These are phyloP conservation scores for Anodontia alba DNA, from an alignment of 2,888 invertebrate genomes.

Conservation along the genomic window DNA sequence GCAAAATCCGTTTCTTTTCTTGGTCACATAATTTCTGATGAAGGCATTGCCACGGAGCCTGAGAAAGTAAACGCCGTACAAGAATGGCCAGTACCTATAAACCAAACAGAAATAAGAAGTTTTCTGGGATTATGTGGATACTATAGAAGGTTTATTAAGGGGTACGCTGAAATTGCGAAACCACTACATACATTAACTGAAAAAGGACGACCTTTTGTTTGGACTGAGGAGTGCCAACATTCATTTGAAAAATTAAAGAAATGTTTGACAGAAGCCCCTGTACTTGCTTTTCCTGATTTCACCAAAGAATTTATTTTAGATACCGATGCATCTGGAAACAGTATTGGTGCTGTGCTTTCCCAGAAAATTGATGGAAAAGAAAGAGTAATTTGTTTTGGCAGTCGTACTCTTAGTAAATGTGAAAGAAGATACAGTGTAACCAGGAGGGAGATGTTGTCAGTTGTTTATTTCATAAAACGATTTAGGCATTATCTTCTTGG, in stretches of 20 bases:
- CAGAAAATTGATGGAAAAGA: too few species aligned
- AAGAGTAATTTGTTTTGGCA: too few species aligned
- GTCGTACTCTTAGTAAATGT: too few species aligned
- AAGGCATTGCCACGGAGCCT: constrained; percentile 35
- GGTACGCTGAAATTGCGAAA: too few species aligned
- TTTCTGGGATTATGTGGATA: constrained; percentile 38
- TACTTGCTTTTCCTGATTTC: constrained; percentile 27
- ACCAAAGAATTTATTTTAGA: too few species aligned
- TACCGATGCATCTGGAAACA: too few species aligned
- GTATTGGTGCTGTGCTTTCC: too few species aligned
- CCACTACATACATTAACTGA: constrained; percentile 19
- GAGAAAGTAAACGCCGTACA: constrained; percentile 16
- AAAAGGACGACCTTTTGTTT: constrained; percentile 22
- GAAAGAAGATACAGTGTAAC: too few species aligned
- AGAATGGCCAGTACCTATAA: too few species aligned
- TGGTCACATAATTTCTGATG: constrained; percentile 32
- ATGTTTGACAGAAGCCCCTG: constrained; percentile 16
- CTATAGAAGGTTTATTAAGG: constrained; percentile 35
- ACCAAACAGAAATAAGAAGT: constrained; percentile 24
- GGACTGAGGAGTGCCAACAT: constrained; percentile 16
- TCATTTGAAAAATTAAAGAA: constrained; percentile 29
- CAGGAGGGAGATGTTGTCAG: too few species aligned
- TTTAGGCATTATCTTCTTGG: too few species aligned
- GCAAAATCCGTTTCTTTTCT: constrained; percentile 33
- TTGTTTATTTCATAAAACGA: too few species aligned